Evolutionary conservation across 37 sponge, comb jelly and placozoan species (phyloP), one percentile per base, ranked within the genome.

Genomic region (Cladorhizidae sp.): DNA sequence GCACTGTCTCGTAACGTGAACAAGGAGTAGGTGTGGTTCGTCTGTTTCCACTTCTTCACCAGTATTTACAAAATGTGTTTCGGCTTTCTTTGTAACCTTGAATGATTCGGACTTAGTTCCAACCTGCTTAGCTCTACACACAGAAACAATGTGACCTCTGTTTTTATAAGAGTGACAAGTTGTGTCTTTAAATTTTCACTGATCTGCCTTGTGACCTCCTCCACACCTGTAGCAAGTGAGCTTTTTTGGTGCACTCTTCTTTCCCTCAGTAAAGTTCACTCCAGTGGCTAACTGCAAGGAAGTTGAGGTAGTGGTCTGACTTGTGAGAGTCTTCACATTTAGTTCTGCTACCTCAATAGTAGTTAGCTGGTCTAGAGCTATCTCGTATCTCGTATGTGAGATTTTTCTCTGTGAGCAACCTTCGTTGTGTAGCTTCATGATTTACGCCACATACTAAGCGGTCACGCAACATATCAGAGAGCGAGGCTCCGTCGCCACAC

Each of bases 91-190:
- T 41, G 51, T 45, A 45, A 9, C 5, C 49, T 45, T 45, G 49
- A 45, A 45, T 45, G 49, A n/a, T 59, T 59, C 5, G 61, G 6
- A 28, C 28, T 59, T 59, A 3, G 57, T 7, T 33, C 33, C 37
- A 52, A 39, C 70, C 43, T 36, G 61, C 9, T 45, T 71, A 23
- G 1, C 31, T 32, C 42, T 36, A 38, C 82, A 81, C 26, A 72
- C 82, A 31, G 58, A n/a, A n/a, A 42, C 82, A 28, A 81, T 57
- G 73, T 81, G 82, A 1, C 73, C 82, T 72, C 38, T 81, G 73
- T 81, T 81, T 6, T 57, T 37, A 42, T 72, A 81, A 8, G 20
- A 32, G 32, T 43, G 73, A 31, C 82, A 81, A 28, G 32, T 61
- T 41, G 42, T 40, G 28, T 81, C 63, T 42, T 42, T 71, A 55